A percentile compares a stretch with the other conserved stretches of the same genome.
Conservation (phyloP, 2,888 invertebrate genomes). For the Romanomermis culicivorax region DNA sequence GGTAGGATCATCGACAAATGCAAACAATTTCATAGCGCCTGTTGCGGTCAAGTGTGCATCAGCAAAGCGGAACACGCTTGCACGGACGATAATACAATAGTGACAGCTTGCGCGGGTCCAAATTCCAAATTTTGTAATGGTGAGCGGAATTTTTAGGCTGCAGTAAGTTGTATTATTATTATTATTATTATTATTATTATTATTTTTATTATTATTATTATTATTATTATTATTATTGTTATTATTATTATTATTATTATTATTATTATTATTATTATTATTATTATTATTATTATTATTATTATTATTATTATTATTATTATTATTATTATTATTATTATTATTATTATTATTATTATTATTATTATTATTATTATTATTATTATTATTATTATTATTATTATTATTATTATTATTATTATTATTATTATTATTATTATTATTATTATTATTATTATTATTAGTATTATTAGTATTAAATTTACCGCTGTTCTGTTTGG, state of each 20-base stretch:
- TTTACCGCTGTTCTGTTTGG: too few relatives aligned
- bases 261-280: background rate
- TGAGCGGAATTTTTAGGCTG: too few relatives aligned
- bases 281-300: background rate
- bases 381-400: background rate
- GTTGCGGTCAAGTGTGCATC: background rate
- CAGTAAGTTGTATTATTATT: background rate
- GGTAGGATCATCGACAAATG: slow-evolving; percentile 1
- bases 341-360: background rate
- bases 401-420: background rate
- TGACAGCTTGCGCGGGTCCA: background rate
- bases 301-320: background rate
- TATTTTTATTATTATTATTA: background rate
- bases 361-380: background rate
- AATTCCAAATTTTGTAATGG: background rate
- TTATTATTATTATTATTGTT: background rate
- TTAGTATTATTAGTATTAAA: too few relatives aligned
- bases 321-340: background rate
- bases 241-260: background rate
- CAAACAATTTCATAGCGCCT: background rate
- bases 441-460: too few relatives aligned
- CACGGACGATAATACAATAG: background rate
- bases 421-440: background rate
- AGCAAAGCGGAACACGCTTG: background rate
- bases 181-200: background rate